Base-by-base conservation (phyloP, 2,113 vertebrate species). In the Dipodomys spectabilis region DNA sequence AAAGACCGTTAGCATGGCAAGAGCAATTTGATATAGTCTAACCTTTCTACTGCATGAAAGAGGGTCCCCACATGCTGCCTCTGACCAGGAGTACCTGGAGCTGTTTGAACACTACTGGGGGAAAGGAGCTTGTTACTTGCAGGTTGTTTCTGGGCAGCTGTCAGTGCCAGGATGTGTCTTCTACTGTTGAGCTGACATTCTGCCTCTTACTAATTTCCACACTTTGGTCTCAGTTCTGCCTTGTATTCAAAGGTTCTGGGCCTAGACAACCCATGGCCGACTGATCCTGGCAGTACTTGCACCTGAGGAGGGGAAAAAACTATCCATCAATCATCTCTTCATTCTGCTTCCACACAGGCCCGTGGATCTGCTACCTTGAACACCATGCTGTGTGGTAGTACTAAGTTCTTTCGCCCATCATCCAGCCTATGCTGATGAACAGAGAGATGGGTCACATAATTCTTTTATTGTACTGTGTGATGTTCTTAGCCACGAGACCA, bases 61-160 rank as follows among this genome's bases (percentile, higher is more conserved):
- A 25, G 20, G 20, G 67, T 92, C 84, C 71, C 73, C 45, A 13
- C 27, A 7, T 18, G 73, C 35, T 13, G 23, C 85, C 78, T 86
- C 90, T 90, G 94, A 91, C 84, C 90, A 78, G 84, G 30, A 92
- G 69, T 88, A 27, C 65, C 87, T 83, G 93, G 60, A 30, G 72
- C 74, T 92, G 83, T 94, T 83, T 93, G 91, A 95, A 88, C 77
- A 84, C 89, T 73, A 44, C 80, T 25, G 57, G 77, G 23, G 77
- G 78, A 25, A 27, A 64, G 28, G 81, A 93, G 83, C 67, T 92
- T 35, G 53, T 95, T 88, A 78, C 81, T 60, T 87, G 49, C 0
- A 0, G 27, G 91, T 53, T 73, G 44, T 92, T 91, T 69, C 74
- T 69, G 73, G 81, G 27, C 22, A 74, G 72, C n/a, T 79, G 30